phyloP scores from a whole-genome alignment of 2,888 invertebrate genomes.

The Ceramica pisi region DNA sequence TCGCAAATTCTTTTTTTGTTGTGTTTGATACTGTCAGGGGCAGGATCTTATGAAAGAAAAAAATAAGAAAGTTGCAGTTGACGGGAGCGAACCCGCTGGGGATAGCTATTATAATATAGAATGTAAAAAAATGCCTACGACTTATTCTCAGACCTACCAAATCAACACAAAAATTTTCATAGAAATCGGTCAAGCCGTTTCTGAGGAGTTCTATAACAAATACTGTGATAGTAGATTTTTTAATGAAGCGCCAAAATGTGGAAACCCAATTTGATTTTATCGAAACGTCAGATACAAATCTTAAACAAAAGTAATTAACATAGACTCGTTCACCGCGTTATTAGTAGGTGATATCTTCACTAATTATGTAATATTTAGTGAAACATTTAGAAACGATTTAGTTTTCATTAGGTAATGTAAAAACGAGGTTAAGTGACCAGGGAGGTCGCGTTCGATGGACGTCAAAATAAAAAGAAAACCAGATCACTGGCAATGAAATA shows the following conservation, averaged over 20 bases:
- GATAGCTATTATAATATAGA: no score
- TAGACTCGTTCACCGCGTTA: constrained; percentile 11
- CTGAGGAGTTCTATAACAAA: no score
- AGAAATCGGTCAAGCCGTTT: no score
- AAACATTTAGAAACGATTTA: constrained; percentile 56
- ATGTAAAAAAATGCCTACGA: no score
- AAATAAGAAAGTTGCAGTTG: no score
- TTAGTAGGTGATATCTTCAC: constrained; percentile 18
- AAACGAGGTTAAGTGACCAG: constrained; percentile 47
- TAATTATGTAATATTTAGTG: constrained; percentile 38
- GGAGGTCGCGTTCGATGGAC: constrained; percentile 39
- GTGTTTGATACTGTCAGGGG: no score
- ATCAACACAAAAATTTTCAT: no score
- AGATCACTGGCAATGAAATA: constrained; percentile 37
- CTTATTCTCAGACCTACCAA: no score
- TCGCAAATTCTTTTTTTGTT: no score
- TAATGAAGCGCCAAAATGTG: not conserved
- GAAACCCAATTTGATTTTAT: not conserved
- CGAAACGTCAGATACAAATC: not conserved
- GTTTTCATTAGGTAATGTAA: constrained; percentile 43
- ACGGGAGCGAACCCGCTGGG: no score
- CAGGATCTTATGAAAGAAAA: no score
- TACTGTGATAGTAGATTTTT: no score
- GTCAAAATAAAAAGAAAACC: constrained; percentile 37
- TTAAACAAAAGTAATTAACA: constrained; percentile 29